Evolutionary conservation across 2,113 vertebrate genomes (phyloP).

Genomic region (Agapornis roseicollis): DNA sequence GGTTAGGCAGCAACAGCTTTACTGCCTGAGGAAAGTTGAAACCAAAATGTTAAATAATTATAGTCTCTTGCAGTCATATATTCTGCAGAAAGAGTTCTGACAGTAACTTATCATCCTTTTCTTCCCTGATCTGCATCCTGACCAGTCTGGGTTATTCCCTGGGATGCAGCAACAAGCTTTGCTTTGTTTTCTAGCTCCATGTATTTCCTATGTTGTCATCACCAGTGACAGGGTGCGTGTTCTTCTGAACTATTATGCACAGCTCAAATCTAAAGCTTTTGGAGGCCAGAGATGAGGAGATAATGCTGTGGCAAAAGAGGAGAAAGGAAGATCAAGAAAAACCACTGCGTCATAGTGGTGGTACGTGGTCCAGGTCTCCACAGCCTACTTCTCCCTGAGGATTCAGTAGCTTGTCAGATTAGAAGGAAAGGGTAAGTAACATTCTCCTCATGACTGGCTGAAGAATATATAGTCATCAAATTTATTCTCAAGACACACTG

Average conservation of each 20-base stretch:
- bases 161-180: accelerated
- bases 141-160: neutral
- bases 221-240: neutral
- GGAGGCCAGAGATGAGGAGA: neutral
- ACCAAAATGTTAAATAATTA: neutral
- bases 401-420: neutral
- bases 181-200: neutral
- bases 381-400: neutral
- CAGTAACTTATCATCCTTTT: neutral
- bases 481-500: neutral
- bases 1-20: neutral
- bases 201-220: neutral
- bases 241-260: neutral
- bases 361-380: neutral
- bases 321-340: neutral
- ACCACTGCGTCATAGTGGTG: neutral
- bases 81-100: neutral
- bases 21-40: neutral
- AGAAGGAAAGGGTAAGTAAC: neutral
- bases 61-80: neutral
- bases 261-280: neutral
- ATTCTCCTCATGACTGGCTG: neutral
- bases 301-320: neutral
- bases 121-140: neutral
- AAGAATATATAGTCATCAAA: neutral